Evolutionary conservation across 2,797 vertebrate genomes (phyloP).

Genomic region (Manis javanica): DNA sequence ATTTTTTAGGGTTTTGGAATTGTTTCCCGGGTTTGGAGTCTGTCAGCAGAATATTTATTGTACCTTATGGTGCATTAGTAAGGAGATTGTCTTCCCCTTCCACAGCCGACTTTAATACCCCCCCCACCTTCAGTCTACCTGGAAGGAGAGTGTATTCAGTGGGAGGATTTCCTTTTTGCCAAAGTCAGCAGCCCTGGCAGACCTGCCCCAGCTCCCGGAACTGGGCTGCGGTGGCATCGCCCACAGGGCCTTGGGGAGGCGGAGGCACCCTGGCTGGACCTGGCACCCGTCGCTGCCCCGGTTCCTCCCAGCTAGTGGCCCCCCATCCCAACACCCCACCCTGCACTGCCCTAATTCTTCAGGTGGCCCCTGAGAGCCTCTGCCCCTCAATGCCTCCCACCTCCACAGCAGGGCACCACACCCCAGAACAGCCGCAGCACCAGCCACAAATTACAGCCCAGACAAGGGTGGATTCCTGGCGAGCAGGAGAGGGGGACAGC

Average conservation of each 20-base stretch:
- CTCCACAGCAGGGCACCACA: background rate
- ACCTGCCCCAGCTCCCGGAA: background rate
- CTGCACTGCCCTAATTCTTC: slow-evolving; percentile 63
- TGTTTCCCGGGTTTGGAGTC: slow-evolving; percentile 45
- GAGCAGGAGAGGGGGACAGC: background rate
- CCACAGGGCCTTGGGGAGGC: background rate
- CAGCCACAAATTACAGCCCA: background rate
- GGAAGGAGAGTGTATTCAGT: slow-evolving; percentile 48
- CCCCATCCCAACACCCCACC: background rate
- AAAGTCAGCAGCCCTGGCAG: slow-evolving; percentile 74
- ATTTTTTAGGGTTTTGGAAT: slow-evolving; percentile 43
- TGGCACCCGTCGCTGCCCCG: background rate
- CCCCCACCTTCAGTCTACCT: background rate
- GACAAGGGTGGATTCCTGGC: background rate
- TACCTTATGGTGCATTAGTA: slow-evolving; percentile 75
- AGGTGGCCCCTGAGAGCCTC: slow-evolving; percentile 39
- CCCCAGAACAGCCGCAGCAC: background rate
- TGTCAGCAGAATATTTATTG: slow-evolving; percentile 73
- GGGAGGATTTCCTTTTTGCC: slow-evolving; percentile 74
- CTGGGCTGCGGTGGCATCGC: background rate
- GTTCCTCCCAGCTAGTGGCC: rapidly evolving
- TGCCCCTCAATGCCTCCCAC: background rate
- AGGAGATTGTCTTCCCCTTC: slow-evolving; percentile 71
- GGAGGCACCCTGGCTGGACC: background rate
- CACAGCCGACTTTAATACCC: slow-evolving; percentile 20